Evolutionary conservation across 2,888 invertebrate genomes (phyloP), one percentile per base, ranked within the genome.

Genomic region (Disparrhopalites patrizii): DNA sequence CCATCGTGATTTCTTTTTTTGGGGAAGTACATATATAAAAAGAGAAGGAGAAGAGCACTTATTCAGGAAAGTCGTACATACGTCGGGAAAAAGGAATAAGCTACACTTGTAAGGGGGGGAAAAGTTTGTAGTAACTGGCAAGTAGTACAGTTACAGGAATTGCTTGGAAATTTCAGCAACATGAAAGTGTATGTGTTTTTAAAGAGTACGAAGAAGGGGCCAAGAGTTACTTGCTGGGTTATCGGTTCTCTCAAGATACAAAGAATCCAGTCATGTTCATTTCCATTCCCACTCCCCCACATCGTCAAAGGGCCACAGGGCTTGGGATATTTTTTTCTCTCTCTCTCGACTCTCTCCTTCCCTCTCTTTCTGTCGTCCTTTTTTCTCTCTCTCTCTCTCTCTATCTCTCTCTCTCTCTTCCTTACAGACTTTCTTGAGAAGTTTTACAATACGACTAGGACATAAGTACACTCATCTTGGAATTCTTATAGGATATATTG

Each of bases 171-270:
- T n/a, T n/a, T n/a, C n/a, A n/a, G n/a, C n/a, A n/a, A n/a, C n/a
- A n/a, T n/a, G n/a, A n/a, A n/a, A n/a, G n/a, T n/a, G n/a, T n/a
- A n/a, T n/a, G n/a, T n/a, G n/a, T n/a, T n/a, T n/a, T n/a, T n/a
- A n/a, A n/a, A n/a, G n/a, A n/a, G n/a, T n/a, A n/a, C n/a, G n/a
- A n/a, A 58, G 25, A 47, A 58, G 58, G 27, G 18, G 15, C 15
- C n/a, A n/a, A 43, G 43, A 47, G 43, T 18, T 58, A 30, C 30
- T 58, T 43, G 58, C 27, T 58, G 58, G 47, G 47, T 58, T 58
- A 58, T 58, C 58, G 31, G 58, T 47, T 58, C 40, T n/a, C n/a
- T 47, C 47, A 40, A 25, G 57, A 57, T 57, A 57, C 43, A 58
- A 43, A 58, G 43, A 47, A 58, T 47, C 40, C 58, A 58, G 38